These are phyloP conservation scores for Phataginus tricuspis DNA, from an alignment of 2,797 vertebrate species.

Conservation along the genomic window DNA sequence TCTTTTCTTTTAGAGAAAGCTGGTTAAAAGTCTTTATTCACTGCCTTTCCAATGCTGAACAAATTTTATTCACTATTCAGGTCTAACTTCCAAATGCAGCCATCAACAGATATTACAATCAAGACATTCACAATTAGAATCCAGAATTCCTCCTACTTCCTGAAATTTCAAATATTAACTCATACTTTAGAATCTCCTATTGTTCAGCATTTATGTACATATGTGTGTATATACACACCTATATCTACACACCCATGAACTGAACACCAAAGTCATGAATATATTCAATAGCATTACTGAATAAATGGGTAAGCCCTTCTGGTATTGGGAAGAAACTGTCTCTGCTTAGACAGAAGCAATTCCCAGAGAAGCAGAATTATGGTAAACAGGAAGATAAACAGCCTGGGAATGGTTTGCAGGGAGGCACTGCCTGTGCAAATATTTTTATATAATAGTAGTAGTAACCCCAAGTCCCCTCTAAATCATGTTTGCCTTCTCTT, in stretches of 20 bases:
- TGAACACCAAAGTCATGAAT: constrained; percentile 1
- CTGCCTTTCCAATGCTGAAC: neutral
- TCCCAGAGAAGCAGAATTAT: constrained; percentile 85
- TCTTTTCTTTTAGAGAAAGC: constrained; percentile 33
- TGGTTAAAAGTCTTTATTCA: constrained; percentile 16
- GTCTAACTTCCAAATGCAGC: constrained; percentile 8
- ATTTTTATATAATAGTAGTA: constrained; percentile 79
- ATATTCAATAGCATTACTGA: neutral
- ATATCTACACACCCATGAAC: neutral
- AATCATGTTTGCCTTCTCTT: constrained; percentile 66
- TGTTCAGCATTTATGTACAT: neutral
- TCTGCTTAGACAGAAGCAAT: constrained; percentile 81
- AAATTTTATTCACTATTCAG: constrained; percentile 8
- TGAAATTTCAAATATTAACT: constrained; percentile 21
- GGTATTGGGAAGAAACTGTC: constrained; percentile 68
- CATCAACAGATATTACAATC: constrained; percentile 72
- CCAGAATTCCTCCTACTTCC: constrained; percentile 30
- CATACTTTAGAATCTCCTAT: neutral
- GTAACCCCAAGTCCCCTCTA: constrained; percentile 75
- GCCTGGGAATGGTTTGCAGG: constrained; percentile 64
- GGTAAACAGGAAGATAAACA: constrained; percentile 83
- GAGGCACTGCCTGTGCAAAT: constrained; percentile 70
- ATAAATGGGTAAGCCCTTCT: constrained; percentile 76
- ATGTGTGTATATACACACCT: neutral
- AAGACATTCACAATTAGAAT: constrained; percentile 58